Percentiles rank a stretch among this genome's conserved stretches.
Evolutionary conservation across 2,888 invertebrate genomes (phyloP).

Genomic region (Pimpla rufipes): DNA sequence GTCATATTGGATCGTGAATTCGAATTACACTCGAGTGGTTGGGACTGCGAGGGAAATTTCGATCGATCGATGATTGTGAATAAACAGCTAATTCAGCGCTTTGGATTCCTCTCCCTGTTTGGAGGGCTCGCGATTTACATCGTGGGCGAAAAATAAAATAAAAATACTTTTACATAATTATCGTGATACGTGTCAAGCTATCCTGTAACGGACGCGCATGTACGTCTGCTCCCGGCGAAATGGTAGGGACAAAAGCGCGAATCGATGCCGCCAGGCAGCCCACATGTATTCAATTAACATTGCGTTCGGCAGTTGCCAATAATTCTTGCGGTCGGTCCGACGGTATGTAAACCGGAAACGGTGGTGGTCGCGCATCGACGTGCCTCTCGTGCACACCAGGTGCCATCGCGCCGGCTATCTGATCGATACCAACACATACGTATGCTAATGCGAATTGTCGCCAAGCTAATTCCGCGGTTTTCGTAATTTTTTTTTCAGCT

Average conservation of each 20-base stretch:
- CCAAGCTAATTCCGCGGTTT: background rate
- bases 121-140: too few species aligned
- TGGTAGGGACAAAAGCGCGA: conserved; percentile 24
- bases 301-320: conserved; percentile 65
- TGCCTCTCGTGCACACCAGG: conserved; percentile 30
- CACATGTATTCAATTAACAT: conserved; percentile 68
- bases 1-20: too few species aligned
- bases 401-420: conserved; percentile 34
- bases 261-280: conserved; percentile 53
- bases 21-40: too few species aligned
- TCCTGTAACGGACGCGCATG: background rate
- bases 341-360: conserved; percentile 63
- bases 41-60: too few species aligned
- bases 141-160: background rate
- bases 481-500: background rate
- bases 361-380: conserved; percentile 61
- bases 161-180: background rate
- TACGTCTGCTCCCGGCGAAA: background rate
- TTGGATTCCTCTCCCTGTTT: too few species aligned
- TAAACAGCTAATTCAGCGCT: too few species aligned
- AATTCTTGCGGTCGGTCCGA: conserved; percentile 64
- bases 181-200: background rate
- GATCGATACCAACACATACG: conserved; percentile 55
- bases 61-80: too few species aligned
- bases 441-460: conserved; percentile 18